Evolutionary conservation across 2,888 invertebrate genomes (phyloP).

Genomic region (Hymenopus coronatus): DNA sequence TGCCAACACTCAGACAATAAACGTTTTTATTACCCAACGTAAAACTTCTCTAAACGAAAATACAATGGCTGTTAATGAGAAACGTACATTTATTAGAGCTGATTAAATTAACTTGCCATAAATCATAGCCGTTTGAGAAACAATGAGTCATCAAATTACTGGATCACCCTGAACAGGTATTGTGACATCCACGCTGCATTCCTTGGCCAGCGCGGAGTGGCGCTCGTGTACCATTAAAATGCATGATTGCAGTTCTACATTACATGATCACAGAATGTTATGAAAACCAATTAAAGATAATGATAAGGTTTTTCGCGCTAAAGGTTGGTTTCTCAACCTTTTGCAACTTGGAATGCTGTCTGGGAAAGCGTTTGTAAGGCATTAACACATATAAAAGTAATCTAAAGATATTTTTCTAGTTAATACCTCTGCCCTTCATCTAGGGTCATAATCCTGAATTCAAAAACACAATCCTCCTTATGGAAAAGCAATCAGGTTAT

Average conservation of each 20-base stretch:
- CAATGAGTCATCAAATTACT: neutral
- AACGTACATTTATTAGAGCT: neutral
- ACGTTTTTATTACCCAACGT: neutral
- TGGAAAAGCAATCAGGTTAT: too few relatives aligned
- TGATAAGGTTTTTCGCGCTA: neutral
- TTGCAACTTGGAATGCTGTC: neutral
- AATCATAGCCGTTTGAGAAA: neutral
- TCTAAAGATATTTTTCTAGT: too few relatives aligned
- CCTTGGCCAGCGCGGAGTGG: neutral
- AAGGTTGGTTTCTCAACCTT: neutral
- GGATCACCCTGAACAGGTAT: neutral
- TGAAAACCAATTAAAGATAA: neutral
- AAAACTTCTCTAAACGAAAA: neutral
- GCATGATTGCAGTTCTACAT: neutral
- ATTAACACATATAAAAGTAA: too few relatives aligned
- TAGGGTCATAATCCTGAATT: too few relatives aligned
- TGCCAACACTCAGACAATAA: neutral
- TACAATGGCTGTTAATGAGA: neutral
- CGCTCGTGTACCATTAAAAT: neutral
- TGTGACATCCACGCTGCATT: neutral
- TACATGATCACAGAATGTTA: neutral
- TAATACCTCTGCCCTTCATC: too few relatives aligned
- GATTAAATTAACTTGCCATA: neutral
- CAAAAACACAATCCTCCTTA: too few relatives aligned
- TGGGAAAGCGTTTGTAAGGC: neutral